Evolutionary conservation across 2,797 vertebrate species (phyloP).

Genomic region (Falco berigora): DNA sequence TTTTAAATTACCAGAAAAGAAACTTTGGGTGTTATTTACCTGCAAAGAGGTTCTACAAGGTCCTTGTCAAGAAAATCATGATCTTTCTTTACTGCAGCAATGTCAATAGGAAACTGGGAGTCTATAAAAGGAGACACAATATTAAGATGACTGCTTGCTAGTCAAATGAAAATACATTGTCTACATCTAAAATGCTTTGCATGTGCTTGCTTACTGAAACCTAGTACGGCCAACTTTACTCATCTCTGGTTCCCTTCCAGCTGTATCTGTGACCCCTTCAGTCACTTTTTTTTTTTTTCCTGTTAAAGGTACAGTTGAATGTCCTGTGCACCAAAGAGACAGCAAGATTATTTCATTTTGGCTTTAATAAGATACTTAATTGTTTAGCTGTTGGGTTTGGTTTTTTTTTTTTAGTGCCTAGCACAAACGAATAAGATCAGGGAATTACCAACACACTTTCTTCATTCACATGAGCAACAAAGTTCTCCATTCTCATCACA

Average conservation of each 20-base stretch:
- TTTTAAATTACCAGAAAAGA: constrained; percentile 4
- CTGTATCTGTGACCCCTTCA: not conserved
- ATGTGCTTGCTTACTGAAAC: not conserved
- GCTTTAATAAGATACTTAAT: not conserved
- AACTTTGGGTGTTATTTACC: constrained; percentile 74
- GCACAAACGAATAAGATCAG: not conserved
- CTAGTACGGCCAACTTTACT: not conserved
- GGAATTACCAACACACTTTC: not conserved
- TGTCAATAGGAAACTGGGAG: constrained; percentile 95
- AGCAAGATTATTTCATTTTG: not conserved
- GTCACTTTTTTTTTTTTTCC: not conserved
- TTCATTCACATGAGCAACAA: not conserved
- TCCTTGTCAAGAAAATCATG: constrained; percentile 99
- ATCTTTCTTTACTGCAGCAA: constrained; percentile 92
- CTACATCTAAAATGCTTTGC: not conserved
- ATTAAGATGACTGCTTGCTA: not conserved
- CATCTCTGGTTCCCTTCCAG: not conserved
- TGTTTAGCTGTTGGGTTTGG: not conserved
- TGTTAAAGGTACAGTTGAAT: not conserved
- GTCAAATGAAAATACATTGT: not conserved
- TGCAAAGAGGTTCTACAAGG: constrained; percentile 96
- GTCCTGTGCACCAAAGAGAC: not conserved
- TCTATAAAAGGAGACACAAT: constrained; percentile 74
- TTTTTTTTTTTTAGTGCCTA: not conserved
- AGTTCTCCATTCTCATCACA: not conserved